These are phyloP conservation scores for Pelecanus crispus DNA, from an alignment of 2,113 vertebrate species.

Conservation along the genomic window DNA sequence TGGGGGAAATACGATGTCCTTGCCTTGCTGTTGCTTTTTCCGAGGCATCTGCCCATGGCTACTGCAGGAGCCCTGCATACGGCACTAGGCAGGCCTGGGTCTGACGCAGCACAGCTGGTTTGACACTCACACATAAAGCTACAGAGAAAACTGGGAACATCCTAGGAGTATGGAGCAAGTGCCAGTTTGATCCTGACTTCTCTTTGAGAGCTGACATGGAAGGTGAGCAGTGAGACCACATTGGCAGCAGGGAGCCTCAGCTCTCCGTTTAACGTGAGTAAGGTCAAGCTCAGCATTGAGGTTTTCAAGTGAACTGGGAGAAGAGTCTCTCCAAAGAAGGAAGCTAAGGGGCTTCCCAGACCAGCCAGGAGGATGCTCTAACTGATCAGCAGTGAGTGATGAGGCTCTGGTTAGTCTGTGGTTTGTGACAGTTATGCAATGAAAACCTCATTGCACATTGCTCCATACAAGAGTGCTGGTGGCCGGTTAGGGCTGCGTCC, in stretches of 20 bases:
- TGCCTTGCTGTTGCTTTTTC: not conserved
- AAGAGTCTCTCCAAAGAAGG: not conserved
- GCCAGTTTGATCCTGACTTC: not conserved
- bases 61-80: not conserved
- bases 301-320: not conserved
- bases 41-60: not conserved
- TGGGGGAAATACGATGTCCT: not conserved
- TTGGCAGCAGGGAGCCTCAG: fast-evolving
- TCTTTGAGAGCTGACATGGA: fast-evolving
- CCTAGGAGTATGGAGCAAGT: not conserved
- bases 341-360: not conserved
- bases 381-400: not conserved
- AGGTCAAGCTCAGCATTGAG: not conserved
- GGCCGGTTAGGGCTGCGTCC: not conserved
- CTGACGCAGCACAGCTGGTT: not conserved
- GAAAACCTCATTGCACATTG: not conserved
- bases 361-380: not conserved
- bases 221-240: not conserved
- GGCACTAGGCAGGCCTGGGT: fast-evolving
- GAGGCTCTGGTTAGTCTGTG: not conserved
- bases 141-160: not conserved
- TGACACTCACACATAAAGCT: not conserved
- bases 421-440: not conserved
- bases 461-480: not conserved
- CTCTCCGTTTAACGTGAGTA: not conserved